phyloP scores from a whole-genome alignment of 2,797 vertebrate genomes.

The Acanthopagrus latus region DNA sequence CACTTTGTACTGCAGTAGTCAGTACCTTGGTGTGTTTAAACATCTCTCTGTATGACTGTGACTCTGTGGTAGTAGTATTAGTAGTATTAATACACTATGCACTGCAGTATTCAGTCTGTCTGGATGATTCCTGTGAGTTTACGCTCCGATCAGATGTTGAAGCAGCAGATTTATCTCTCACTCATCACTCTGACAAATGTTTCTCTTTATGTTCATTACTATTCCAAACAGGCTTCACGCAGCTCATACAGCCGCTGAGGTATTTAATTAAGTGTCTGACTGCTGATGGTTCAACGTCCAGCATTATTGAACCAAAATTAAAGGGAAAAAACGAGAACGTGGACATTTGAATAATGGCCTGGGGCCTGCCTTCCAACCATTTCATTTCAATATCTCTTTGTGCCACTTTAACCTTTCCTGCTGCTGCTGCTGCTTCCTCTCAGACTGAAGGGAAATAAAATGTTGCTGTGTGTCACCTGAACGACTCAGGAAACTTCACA shows the following conservation, averaged over 20 bases:
- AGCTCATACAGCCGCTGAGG: conserved; percentile 69
- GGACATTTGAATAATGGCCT: conserved; percentile 83
- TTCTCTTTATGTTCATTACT: conserved; percentile 80
- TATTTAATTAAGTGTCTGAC: conserved; percentile 85
- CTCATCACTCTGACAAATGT: conserved; percentile 81
- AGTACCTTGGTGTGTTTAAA: no score
- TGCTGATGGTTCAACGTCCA: conserved; percentile 79
- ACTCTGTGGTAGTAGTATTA: no score
- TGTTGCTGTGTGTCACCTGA: conserved; percentile 28
- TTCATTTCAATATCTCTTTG: conserved; percentile 82
- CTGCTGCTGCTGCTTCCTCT: conserved; percentile 63
- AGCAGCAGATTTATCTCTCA: conserved; percentile 75
- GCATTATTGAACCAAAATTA: conserved; percentile 83
- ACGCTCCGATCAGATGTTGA: conserved; percentile 45
- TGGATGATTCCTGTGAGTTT: background rate
- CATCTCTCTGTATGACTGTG: no score
- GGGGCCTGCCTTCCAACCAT: conserved; percentile 75
- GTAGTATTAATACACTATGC: no score
- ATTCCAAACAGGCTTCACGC: conserved; percentile 73
- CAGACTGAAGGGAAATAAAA: conserved; percentile 39
- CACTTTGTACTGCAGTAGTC: no score
- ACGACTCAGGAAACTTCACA: conserved; percentile 26
- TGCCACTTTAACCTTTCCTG: conserved; percentile 80
- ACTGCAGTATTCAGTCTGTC: conserved; percentile 1
- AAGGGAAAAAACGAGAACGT: conserved; percentile 66